Conservation (phyloP, 2,888 invertebrate genomes). For the Heliconius cydno region DNA sequence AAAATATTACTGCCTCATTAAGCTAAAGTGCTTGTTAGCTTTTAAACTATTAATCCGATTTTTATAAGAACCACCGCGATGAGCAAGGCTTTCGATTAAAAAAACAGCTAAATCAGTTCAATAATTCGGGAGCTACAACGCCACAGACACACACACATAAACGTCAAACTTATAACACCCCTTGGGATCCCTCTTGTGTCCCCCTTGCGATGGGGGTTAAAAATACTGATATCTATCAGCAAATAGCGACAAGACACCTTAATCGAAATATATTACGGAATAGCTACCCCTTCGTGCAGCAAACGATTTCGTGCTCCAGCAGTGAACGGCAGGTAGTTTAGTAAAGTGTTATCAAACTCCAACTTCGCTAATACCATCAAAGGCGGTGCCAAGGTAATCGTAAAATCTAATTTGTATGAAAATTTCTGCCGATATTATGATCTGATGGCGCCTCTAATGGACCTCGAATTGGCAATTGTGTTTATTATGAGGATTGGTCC, state of each 20-base stretch:
- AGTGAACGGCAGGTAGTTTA: slow-evolving; percentile 50
- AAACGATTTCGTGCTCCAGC: slow-evolving; percentile 52
- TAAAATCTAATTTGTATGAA: slow-evolving; percentile 33
- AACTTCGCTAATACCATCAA: slow-evolving; percentile 47
- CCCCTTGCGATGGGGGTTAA: background rate
- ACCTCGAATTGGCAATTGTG: background rate
- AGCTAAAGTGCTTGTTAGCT: no score
- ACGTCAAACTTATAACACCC: no score
- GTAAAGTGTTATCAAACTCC: slow-evolving; percentile 54
- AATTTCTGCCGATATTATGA: slow-evolving; percentile 8
- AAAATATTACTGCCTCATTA: no score
- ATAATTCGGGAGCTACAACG: no score
- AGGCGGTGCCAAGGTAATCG: slow-evolving; percentile 39
- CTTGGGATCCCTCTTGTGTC: no score
- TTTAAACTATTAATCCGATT: no score
- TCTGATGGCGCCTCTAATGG: background rate
- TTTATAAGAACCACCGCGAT: no score
- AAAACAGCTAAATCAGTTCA: no score
- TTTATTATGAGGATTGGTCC: slow-evolving; percentile 23
- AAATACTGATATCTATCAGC: background rate
- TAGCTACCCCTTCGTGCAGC: slow-evolving; percentile 54
- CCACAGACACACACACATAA: no score
- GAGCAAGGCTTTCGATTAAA: no score
- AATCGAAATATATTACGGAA: slow-evolving; percentile 49
- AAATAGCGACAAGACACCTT: slow-evolving; percentile 11